phyloP scores from a whole-genome alignment of 2,888 invertebrate genomes.

The Dasypogon diadema region DNA sequence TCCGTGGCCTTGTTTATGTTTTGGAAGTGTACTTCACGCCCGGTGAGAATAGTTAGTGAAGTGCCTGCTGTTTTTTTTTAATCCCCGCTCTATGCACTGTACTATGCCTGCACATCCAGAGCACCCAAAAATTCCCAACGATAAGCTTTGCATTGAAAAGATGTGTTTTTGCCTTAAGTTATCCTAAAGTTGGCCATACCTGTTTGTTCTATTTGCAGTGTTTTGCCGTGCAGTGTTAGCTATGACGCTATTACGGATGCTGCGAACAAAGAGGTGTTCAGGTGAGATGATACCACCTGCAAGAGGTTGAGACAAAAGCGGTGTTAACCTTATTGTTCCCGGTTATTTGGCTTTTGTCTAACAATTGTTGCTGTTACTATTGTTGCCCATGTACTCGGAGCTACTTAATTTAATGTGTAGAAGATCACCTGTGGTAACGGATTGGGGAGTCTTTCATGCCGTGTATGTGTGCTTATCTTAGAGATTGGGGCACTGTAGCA shows the following conservation, averaged over 20 bases:
- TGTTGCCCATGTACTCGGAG: not conserved
- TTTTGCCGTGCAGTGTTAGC: constrained; percentile 74
- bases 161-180: not conserved
- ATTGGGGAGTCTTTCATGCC: not conserved
- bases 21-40: too few species aligned
- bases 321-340: constrained; percentile 11
- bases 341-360: constrained; percentile 35
- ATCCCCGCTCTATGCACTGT: not conserved
- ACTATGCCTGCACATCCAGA: too few species aligned
- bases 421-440: not conserved
- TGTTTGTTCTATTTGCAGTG: constrained; percentile 67
- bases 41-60: not conserved
- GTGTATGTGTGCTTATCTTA: too few species aligned
- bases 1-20: too few species aligned
- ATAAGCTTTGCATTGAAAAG: not conserved
- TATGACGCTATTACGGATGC: constrained; percentile 66
- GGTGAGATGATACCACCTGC: constrained; percentile 61
- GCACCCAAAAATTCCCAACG: not conserved
- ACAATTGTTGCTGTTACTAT: constrained; percentile 15
- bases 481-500: too few species aligned
- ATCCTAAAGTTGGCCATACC: not conserved
- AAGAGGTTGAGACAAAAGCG: not conserved
- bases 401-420: not conserved
- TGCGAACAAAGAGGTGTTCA: constrained; percentile 63
- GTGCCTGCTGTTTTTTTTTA: not conserved